Conservation (phyloP, 2,888 invertebrate species). For the Drosophila falleni region DNA sequence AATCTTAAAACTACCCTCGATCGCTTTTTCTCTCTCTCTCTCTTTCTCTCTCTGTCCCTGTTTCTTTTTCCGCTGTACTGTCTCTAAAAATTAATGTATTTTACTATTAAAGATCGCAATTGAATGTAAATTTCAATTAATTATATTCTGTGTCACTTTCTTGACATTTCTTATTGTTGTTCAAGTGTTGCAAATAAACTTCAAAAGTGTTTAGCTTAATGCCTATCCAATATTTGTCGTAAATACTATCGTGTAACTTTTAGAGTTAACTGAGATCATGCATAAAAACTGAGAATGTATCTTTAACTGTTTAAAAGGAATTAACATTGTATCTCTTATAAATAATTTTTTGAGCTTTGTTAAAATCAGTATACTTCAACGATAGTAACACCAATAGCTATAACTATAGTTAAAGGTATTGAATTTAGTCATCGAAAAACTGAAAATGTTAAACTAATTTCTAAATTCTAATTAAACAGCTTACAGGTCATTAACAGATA, state of each 20-base stretch:
- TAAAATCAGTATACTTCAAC: not conserved
- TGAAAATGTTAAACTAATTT: not conserved
- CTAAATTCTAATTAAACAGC: not conserved
- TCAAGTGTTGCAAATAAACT: not conserved
- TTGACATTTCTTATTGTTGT: not conserved
- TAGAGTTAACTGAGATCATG: not conserved
- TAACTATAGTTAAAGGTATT: not conserved
- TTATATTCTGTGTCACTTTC: not conserved
- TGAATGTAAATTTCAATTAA: conserved; percentile 4
- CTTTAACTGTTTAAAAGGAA: not conserved
- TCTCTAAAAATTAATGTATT: not conserved
- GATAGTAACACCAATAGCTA: not conserved
- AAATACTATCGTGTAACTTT: not conserved
- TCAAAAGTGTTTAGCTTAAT: not conserved
- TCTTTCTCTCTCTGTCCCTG: not conserved
- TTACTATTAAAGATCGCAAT: not conserved
- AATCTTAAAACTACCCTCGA: conserved; percentile 2
- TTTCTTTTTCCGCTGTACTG: not conserved
- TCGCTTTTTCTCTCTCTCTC: not conserved
- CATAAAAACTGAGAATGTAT: not conserved
- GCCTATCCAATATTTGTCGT: not conserved
- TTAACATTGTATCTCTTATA: not conserved
- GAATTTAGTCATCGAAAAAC: not conserved
- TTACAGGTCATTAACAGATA: not conserved
- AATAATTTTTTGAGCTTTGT: not conserved